Evolutionary conservation across 2,113 vertebrate species (phyloP).

Genomic region (Sylvia atricapilla): DNA sequence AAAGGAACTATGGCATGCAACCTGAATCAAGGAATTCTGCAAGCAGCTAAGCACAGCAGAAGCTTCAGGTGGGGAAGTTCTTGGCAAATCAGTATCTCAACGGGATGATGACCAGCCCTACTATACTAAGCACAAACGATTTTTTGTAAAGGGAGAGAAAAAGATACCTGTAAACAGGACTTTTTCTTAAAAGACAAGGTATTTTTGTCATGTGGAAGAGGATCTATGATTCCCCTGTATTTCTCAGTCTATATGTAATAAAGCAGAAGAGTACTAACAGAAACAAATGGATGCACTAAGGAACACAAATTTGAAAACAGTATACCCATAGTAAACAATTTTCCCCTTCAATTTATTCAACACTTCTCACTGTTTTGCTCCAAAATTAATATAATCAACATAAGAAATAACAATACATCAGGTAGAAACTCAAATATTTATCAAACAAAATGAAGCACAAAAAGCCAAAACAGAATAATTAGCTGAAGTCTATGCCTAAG

Average conservation of each 20-base stretch:
- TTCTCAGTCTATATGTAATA: neutral
- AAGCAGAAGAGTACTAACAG: neutral
- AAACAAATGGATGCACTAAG: neutral
- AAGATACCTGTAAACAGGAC: neutral
- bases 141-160: neutral
- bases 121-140: neutral
- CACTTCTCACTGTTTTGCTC: neutral
- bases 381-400: neutral
- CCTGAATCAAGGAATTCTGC: neutral
- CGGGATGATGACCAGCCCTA: neutral
- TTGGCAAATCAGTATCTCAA: neutral
- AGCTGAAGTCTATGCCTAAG: neutral
- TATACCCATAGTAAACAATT: neutral
- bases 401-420: neutral
- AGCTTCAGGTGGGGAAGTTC: neutral
- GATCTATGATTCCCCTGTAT: neutral
- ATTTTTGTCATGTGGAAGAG: neutral
- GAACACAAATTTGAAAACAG: neutral
- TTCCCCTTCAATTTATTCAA: neutral
- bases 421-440: neutral
- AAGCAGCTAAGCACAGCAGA: neutral
- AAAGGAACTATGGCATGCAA: neutral
- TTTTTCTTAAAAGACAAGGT: neutral
- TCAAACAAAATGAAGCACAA: neutral
- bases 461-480: neutral